phyloP scores from a whole-genome alignment of 2,113 vertebrate genomes.

The Natator depressus region DNA sequence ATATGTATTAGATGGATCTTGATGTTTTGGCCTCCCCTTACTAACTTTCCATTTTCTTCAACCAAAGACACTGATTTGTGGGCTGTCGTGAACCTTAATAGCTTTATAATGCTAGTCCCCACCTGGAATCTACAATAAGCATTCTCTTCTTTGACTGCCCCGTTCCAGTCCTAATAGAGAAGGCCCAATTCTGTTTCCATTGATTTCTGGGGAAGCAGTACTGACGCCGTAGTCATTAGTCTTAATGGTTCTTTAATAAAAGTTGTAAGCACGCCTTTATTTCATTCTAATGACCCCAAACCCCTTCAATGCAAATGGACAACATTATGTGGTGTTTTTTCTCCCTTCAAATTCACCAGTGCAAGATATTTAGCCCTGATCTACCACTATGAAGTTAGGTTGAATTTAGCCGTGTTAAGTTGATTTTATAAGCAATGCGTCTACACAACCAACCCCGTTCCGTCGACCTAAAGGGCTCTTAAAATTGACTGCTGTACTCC shows the following conservation, averaged over 20 bases:
- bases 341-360: neutral
- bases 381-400: too few species aligned
- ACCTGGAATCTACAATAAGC: neutral
- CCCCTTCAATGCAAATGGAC: neutral
- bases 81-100: neutral
- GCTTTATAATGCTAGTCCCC: neutral
- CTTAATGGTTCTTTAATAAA: neutral
- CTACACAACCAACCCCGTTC: too few species aligned
- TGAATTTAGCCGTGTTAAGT: too few species aligned
- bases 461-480: too few species aligned
- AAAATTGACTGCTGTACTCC: too few species aligned
- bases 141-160: neutral
- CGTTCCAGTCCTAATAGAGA: neutral
- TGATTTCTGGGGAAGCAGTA: rapidly evolving
- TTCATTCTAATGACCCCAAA: neutral
- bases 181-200: neutral
- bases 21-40: neutral
- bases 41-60: neutral
- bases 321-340: neutral
- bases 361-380: neutral
- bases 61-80: neutral
- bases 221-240: neutral
- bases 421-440: too few species aligned
- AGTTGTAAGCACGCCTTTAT: neutral
- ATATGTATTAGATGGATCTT: neutral